These are phyloP conservation scores for Streptopelia turtur DNA, from an alignment of 2,797 vertebrate genomes.

Conservation along the genomic window DNA sequence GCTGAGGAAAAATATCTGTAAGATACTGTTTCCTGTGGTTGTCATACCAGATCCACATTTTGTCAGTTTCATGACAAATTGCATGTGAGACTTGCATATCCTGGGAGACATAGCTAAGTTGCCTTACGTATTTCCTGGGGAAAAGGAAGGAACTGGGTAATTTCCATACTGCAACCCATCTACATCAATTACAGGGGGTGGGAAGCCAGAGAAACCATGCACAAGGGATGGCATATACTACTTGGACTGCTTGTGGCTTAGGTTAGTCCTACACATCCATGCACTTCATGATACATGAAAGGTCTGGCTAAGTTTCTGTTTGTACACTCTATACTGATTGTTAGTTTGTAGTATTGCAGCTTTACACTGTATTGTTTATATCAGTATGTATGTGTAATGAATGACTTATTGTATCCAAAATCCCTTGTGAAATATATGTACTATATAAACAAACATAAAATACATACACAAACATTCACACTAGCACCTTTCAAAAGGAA, in stretches of 20 bases:
- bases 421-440: background rate
- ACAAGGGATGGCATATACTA: background rate
- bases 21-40: background rate
- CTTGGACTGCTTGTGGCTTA: background rate
- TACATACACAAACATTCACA: background rate
- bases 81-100: background rate
- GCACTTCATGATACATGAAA: background rate
- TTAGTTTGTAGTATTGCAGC: background rate
- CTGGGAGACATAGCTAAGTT: background rate
- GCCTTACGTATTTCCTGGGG: background rate
- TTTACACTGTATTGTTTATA: background rate
- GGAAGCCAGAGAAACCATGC: background rate
- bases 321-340: background rate
- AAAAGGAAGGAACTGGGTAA: background rate
- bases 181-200: background rate
- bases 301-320: background rate
- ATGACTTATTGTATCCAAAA: background rate
- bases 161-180: background rate
- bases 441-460: background rate
- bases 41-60: background rate
- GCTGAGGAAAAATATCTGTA: background rate
- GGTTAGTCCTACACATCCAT: background rate
- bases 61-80: background rate
- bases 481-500: background rate
- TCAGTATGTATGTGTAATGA: background rate